Conservation (phyloP, 1,140 invertebrate species). For the Paramacrobiotus metropolitanus region DNA sequence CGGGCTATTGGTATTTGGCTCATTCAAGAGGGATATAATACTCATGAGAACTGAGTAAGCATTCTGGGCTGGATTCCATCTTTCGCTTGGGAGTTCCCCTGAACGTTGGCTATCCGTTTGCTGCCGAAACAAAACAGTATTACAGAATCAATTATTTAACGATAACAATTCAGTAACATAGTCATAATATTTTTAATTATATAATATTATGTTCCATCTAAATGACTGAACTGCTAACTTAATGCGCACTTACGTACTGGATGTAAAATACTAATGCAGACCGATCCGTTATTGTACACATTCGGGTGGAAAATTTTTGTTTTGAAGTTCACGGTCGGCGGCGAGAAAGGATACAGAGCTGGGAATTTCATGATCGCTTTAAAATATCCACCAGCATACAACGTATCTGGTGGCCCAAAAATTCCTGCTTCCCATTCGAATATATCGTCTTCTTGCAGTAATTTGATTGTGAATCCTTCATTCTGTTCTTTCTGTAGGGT, state of each 20-base stretch:
- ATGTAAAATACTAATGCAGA: conserved; percentile 97
- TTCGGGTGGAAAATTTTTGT: conserved; percentile 99
- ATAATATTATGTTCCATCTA: too few species aligned
- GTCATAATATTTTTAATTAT: too few species aligned
- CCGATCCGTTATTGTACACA: conserved; percentile 97
- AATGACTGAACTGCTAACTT: too few species aligned
- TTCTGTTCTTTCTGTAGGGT: background rate
- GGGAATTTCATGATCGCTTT: conserved; percentile 96
- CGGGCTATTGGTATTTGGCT: conserved; percentile 96
- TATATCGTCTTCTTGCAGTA: conserved; percentile 62
- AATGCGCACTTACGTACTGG: too few species aligned
- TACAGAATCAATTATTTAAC: too few species aligned
- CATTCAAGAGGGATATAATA: conserved; percentile 93
- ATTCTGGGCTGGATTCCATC: conserved; percentile 99
- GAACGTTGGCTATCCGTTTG: conserved; percentile 96
- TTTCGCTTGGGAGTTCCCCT: conserved; percentile 89
- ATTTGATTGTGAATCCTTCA: background rate
- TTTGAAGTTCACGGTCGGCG: conserved; percentile 84
- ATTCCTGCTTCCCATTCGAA: conserved; percentile 99
- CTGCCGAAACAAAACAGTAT: too few species aligned
- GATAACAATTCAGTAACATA: too few species aligned
- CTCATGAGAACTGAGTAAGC: conserved; percentile 63
- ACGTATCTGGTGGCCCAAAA: conserved; percentile 91
- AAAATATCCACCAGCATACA: conserved; percentile 94
- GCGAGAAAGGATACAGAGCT: conserved; percentile 88